A percentile compares a stretch with the other conserved stretches of the same genome.
Conservation (phyloP, 2,113 vertebrate genomes). For the Thryonomys swinderianus region DNA sequence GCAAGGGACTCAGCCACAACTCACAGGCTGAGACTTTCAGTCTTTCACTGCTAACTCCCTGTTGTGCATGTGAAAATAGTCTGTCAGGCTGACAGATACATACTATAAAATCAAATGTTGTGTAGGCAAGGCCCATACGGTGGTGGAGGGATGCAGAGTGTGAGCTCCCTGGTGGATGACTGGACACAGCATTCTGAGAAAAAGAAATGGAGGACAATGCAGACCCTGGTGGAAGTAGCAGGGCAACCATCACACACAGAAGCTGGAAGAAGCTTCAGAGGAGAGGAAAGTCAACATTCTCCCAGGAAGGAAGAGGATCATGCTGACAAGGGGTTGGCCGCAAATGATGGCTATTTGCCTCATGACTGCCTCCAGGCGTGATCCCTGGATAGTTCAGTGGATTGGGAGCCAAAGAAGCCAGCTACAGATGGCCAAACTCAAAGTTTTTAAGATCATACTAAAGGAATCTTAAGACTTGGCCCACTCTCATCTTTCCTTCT, state of each 20-base stretch:
- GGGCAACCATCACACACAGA: background rate
- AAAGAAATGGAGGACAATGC: fast-evolving
- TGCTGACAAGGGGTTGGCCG: background rate
- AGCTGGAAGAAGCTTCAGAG: background rate
- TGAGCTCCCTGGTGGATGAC: fast-evolving
- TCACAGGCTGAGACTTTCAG: background rate
- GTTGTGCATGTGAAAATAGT: constrained; percentile 8
- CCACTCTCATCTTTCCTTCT: background rate
- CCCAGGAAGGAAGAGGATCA: background rate
- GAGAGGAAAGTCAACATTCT: background rate
- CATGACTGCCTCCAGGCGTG: fast-evolving
- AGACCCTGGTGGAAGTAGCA: background rate
- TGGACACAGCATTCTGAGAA: background rate
- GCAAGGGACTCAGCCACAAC: background rate
- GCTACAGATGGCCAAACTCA: background rate
- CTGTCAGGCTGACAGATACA: constrained; percentile 22
- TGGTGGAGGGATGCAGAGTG: too few relatives aligned
- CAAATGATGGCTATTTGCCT: background rate
- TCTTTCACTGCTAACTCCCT: background rate
- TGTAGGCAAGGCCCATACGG: background rate
- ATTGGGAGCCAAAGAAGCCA: too few relatives aligned
- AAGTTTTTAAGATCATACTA: background rate
- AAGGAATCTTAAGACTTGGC: background rate
- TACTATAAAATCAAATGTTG: background rate
- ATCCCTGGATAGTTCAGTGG: background rate